Base-by-base conservation (phyloP, 1,140 invertebrate genomes). In the Drosophila bifasciata region DNA sequence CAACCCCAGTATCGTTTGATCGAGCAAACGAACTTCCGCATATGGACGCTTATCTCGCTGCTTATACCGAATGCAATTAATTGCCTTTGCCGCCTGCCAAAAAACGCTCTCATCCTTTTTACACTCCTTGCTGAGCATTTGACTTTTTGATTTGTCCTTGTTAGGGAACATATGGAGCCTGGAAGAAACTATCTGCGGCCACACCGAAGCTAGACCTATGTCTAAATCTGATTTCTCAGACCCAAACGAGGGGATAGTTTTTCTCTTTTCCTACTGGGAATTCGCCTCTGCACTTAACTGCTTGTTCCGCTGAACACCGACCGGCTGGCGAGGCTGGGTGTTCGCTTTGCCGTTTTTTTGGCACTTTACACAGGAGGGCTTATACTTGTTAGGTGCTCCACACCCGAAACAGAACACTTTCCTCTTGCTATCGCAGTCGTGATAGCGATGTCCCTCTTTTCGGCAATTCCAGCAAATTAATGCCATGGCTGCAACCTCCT, bases 391-490 rank as follows among this genome's bases (percentile, higher is more conserved):
- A 28, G 1, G 25, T 23, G 5, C 39, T 45, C 51, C 36, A 16
- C 36, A 53, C 3, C 19, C 51, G 4, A n/a, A 41, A 2, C 43
- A 57, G 9, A 57, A 57, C 4, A 57, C 19, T 9, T 5, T 55
- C 5, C 57, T 43, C 15, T 59, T 51, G 5, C 17, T 32, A 1
- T 32, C 11, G 8, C 70, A 73, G 11, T 73, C 48, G 0, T 68
- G 51, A 21, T 61, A 60, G 8, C 56, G 16, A 23, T 68, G 57
- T 3, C 63, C 70, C 7, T 48, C 28, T 15, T 64, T 51, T 0
- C 28, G 49, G 17, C 63, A 73, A 5, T 74, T 73, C 28, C 64
- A 73, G 25, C 57, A 73, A 9, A 62, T 40, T 5, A 51, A 1
- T 0, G 49, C 61, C 17, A 48, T 4, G 0, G 43, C 43, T 1